Conservation (phyloP, 2,797 vertebrate species). For the Silurus aristotelis region DNA sequence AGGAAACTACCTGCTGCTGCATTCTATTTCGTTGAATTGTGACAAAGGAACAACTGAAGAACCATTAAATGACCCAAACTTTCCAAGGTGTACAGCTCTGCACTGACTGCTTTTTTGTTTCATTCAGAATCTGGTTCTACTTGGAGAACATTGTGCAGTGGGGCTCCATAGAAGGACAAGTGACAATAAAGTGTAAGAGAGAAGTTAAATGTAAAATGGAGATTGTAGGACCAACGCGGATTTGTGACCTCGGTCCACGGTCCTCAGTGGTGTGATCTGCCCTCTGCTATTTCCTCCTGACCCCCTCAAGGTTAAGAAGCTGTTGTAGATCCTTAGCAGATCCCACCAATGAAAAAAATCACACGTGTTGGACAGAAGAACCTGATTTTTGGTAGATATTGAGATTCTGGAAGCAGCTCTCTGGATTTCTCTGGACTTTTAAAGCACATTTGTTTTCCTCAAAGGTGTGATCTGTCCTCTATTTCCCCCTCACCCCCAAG, state of each 20-base stretch:
- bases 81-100: not conserved
- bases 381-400: too few species aligned
- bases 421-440: not conserved
- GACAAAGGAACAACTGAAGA: not conserved
- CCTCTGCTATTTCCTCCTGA: slow-evolving; percentile 64
- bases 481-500: slow-evolving; percentile 68
- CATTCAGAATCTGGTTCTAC: not conserved
- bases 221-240: not conserved
- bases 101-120: not conserved
- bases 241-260: too few species aligned
- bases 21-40: not conserved
- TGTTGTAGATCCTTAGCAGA: slow-evolving; percentile 33
- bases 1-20: not conserved
- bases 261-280: slow-evolving; percentile 65
- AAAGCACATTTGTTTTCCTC: not conserved
- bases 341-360: too few species aligned
- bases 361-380: too few species aligned
- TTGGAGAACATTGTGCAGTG: not conserved
- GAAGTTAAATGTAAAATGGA: not conserved
- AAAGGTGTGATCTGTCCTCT: slow-evolving; percentile 68
- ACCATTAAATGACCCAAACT: too few species aligned
- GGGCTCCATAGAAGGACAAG: not conserved
- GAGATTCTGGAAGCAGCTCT: too few species aligned
- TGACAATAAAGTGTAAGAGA: not conserved
- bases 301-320: slow-evolving; percentile 65